phyloP scores from a whole-genome alignment of 1,140 invertebrate species.

The Leptonema lineaticorne region DNA sequence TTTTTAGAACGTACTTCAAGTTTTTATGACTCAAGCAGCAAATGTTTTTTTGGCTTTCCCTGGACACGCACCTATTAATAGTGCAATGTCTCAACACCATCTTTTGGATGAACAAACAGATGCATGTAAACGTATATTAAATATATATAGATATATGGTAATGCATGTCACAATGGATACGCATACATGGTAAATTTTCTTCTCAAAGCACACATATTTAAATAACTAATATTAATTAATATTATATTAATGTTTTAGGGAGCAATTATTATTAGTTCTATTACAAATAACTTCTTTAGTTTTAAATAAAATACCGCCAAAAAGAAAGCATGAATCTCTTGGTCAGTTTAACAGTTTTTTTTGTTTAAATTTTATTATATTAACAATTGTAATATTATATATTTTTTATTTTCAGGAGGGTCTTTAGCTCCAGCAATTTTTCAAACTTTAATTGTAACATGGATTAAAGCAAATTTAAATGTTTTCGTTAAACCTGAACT shows the following conservation, averaged over 20 bases:
- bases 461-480: constrained; percentile 97
- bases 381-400: background rate
- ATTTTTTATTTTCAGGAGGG: constrained; percentile 46
- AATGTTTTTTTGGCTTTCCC: constrained; percentile 88
- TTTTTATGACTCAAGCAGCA: constrained; percentile 93
- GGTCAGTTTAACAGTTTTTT: constrained; percentile 52
- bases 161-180: constrained; percentile 94
- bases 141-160: constrained; percentile 96
- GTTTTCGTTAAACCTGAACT: constrained; percentile 83
- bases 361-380: background rate
- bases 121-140: constrained; percentile 93
- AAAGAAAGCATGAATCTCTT: constrained; percentile 74
- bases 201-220: background rate
- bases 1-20: constrained; percentile 80
- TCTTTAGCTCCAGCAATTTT: constrained; percentile 87
- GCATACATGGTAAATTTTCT: constrained; percentile 74
- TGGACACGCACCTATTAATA: constrained; percentile 82
- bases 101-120: constrained; percentile 90
- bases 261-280: constrained; percentile 82
- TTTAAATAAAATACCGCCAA: constrained; percentile 74
- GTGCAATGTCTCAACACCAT: constrained; percentile 74
- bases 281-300: constrained; percentile 92
- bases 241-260: constrained; percentile 60
- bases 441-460: constrained; percentile 95
- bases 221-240: constrained; percentile 12